A percentile compares a stretch with the other conserved stretches of the same genome.
These are phyloP conservation scores for Cosmorhoe ocellata DNA, from an alignment of 2,888 invertebrate genomes.

Conservation along the genomic window DNA sequence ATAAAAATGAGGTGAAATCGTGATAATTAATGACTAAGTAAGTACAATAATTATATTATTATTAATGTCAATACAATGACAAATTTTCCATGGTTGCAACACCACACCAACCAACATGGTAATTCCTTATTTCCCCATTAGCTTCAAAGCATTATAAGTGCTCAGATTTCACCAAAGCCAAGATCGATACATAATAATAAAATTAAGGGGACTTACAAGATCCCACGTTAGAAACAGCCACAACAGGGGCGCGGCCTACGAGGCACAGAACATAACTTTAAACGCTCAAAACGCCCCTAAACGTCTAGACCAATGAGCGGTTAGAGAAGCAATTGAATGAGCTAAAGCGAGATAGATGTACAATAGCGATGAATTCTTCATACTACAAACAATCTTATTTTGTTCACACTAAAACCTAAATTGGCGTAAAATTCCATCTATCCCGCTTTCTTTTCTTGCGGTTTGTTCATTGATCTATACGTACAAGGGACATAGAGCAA, in stretches of 20 bases:
- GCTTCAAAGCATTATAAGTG: no score
- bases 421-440: no score
- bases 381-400: conserved; percentile 5
- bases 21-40: conserved; percentile 3
- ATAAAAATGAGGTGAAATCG: conserved; percentile 15
- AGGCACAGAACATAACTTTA: conserved; percentile 70
- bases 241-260: conserved; percentile 79
- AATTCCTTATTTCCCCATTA: background rate
- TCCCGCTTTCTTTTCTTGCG: background rate
- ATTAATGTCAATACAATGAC: conserved; percentile 6
- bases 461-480: background rate
- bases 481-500: background rate
- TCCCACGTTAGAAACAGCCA: conserved; percentile 82
- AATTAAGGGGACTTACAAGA: conserved; percentile 73
- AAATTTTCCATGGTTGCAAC: conserved; percentile 6
- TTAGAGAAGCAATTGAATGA: no score
- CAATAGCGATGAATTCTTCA: background rate
- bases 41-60: no score
- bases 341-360: conserved; percentile 17
- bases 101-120: conserved; percentile 7
- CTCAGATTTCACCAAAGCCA: conserved; percentile 15
- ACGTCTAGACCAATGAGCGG: background rate
- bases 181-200: conserved; percentile 47
- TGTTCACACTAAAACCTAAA: no score
- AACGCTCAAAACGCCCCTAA: conserved; percentile 47